Percentiles rank a stretch among this genome's conserved stretches.
Conservation (phyloP, 92 coral and sea anemone genomes). For the Isaurus tuberculatus region DNA sequence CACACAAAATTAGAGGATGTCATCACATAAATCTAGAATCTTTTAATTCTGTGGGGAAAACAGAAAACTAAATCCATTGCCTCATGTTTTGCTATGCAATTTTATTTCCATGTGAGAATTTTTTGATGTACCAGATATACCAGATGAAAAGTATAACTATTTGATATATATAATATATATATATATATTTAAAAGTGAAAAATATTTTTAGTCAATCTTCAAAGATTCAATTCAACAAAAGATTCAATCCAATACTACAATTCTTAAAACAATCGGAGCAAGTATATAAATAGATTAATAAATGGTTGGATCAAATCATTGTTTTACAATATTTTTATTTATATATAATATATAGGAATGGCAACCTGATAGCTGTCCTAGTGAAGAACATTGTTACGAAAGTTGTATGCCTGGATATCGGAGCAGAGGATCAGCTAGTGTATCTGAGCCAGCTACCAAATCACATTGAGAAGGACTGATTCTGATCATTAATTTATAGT, state of each 20-base stretch:
- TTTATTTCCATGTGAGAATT: slow-evolving; percentile 7
- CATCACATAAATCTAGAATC: slow-evolving; percentile 9
- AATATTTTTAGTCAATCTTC: too few species aligned
- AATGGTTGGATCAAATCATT: background rate
- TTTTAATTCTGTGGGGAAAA: background rate
- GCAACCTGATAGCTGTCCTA: slow-evolving; percentile 9
- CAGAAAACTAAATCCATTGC: too few species aligned
- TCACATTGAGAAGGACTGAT: slow-evolving; percentile 32
- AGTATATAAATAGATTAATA: background rate
- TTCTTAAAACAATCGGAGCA: too few species aligned
- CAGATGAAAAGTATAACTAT: background rate
- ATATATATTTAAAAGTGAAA: too few species aligned
- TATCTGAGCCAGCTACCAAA: slow-evolving; percentile 27
- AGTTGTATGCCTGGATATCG: slow-evolving; percentile 16
- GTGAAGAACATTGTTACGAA: slow-evolving; percentile 7
- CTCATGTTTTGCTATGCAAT: slow-evolving; percentile 8
- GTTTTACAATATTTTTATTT: background rate
- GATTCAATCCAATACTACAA: too few species aligned
- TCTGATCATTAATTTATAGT: background rate
- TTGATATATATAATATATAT: too few species aligned
- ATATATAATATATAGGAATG: slow-evolving; percentile 2
- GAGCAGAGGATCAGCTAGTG: slow-evolving; percentile 15
- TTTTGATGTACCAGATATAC: background rate
- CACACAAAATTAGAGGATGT: slow-evolving; percentile 7
- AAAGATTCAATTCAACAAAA: too few species aligned